Percentiles rank a stretch among this genome's conserved stretches.
These are phyloP conservation scores for Eulemur rufifrons DNA, from an alignment of 2,113 vertebrate species.

Conservation along the genomic window DNA sequence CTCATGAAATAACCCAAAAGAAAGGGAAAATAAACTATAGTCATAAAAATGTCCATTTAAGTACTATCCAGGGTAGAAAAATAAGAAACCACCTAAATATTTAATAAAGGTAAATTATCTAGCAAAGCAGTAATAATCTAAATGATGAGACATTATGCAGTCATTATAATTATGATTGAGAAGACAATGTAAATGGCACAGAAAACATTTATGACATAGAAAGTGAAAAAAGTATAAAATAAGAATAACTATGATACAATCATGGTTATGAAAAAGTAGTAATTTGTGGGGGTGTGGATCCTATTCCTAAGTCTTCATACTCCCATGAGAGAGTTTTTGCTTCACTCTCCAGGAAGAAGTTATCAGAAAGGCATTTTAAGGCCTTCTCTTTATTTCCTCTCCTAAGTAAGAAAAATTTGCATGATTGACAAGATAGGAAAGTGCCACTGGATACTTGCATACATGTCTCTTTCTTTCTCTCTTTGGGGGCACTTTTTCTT, in stretches of 20 bases:
- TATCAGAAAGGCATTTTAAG: slow-evolving; percentile 25
- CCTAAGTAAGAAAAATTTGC: not conserved
- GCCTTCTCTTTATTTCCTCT: not conserved
- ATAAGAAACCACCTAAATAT: slow-evolving; percentile 38
- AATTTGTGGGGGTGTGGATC: not conserved
- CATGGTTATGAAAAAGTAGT: not conserved
- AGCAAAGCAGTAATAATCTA: not conserved
- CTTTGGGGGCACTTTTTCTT: not conserved
- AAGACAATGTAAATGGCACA: slow-evolving; percentile 11
- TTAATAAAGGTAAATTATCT: slow-evolving; percentile 50
- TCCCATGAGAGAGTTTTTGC: not conserved
- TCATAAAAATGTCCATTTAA: slow-evolving; percentile 19
- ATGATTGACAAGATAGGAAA: not conserved
- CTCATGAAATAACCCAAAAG: slow-evolving; percentile 11
- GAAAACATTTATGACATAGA: slow-evolving; percentile 2
- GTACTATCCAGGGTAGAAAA: not conserved
- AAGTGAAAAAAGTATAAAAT: not conserved
- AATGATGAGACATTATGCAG: not conserved
- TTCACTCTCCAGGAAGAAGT: not conserved
- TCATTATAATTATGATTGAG: slow-evolving; percentile 27
- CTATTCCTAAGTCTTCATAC: not conserved
- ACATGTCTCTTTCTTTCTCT: not conserved
- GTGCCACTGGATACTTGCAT: not conserved
- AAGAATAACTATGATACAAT: not conserved
- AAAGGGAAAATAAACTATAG: not conserved